phyloP scores from a whole-genome alignment of 2,113 vertebrate species.

The Zosterops japonicus region DNA sequence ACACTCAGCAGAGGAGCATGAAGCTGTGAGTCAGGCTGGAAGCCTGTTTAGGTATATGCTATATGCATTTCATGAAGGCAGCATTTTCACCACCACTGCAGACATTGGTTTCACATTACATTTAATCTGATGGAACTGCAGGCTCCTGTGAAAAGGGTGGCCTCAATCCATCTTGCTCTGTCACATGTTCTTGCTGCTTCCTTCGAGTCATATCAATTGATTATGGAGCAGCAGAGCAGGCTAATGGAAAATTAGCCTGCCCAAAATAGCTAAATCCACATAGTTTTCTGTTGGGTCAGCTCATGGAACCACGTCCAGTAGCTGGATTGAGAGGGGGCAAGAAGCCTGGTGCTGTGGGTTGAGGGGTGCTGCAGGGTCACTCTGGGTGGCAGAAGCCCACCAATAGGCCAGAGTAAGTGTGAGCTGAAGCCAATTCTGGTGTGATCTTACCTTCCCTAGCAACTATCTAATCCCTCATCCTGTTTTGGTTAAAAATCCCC shows the following conservation, averaged over 20 bases:
- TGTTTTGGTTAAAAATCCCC: background rate
- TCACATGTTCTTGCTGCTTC: background rate
- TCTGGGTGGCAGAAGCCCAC: background rate
- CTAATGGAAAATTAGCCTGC: background rate
- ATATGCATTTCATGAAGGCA: background rate
- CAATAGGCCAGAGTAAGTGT: background rate
- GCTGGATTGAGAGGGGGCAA: fast-evolving
- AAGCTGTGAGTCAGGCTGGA: background rate
- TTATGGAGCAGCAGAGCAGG: background rate
- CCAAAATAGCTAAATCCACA: background rate
- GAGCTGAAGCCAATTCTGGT: background rate
- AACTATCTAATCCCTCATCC: background rate
- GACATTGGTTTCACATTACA: background rate
- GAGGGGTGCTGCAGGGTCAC: fast-evolving
- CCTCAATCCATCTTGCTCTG: background rate
- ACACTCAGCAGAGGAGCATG: background rate
- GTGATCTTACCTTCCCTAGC: background rate
- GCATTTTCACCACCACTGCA: background rate
- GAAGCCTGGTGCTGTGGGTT: background rate
- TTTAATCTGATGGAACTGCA: background rate
- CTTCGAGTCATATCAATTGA: constrained; percentile 5
- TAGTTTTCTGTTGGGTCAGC: background rate
- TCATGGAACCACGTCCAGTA: background rate
- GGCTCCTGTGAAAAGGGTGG: background rate
- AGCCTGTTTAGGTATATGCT: background rate